Conservation (phyloP, 2,888 invertebrate species). For the Teleiodes luculella region DNA sequence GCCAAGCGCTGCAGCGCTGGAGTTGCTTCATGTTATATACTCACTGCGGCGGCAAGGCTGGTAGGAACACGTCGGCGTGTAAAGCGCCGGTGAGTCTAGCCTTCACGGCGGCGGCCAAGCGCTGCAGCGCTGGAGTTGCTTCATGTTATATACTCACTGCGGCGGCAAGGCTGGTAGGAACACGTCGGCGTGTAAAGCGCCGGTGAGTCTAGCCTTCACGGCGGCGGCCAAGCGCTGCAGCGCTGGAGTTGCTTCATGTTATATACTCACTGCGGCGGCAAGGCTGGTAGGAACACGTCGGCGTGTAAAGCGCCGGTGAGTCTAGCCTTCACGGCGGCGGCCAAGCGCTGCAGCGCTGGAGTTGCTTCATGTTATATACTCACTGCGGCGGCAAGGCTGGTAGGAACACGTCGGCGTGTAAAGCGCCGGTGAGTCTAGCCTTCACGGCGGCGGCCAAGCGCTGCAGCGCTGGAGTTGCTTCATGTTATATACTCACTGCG, state of each 20-base stretch:
- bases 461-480: constrained; percentile 35
- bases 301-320: constrained; percentile 88
- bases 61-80: constrained; percentile 95
- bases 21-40: constrained; percentile 37
- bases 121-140: constrained; percentile 41
- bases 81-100: constrained; percentile 86
- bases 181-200: constrained; percentile 91
- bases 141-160: constrained; percentile 76
- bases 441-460: constrained; percentile 84
- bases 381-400: constrained; percentile 93
- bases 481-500: constrained; percentile 79
- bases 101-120: constrained; percentile 84
- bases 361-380: constrained; percentile 42
- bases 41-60: constrained; percentile 91
- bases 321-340: constrained; percentile 84
- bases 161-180: constrained; percentile 95
- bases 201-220: constrained; percentile 85
- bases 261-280: constrained; percentile 86
- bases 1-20: constrained; percentile 76
- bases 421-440: constrained; percentile 84
- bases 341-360: constrained; percentile 70
- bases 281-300: constrained; percentile 96
- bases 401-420: constrained; percentile 95
- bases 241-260: too few relatives aligned
- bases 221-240: constrained; percentile 82